phyloP scores from a whole-genome alignment of 2,797 vertebrate genomes.

The Malurus leucopterus region DNA sequence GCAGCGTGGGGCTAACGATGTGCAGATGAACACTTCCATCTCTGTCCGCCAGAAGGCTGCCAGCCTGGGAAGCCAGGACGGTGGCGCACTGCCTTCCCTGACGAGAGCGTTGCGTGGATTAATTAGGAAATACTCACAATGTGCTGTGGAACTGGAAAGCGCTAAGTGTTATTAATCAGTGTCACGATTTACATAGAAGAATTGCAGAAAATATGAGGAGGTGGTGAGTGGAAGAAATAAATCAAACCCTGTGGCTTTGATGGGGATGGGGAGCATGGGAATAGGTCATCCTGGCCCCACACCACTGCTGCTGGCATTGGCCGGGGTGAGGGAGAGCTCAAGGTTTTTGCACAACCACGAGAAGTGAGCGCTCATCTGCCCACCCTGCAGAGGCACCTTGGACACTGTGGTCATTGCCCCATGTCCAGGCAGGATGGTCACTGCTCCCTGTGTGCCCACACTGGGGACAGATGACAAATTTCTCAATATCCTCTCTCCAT shows the following conservation, averaged over 20 bases:
- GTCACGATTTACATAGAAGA: not conserved
- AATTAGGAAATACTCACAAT: conserved; percentile 34
- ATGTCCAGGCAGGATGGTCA: not conserved
- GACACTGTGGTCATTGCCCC: fast-evolving
- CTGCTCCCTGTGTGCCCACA: not conserved
- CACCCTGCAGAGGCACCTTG: not conserved
- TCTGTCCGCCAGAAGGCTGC: not conserved
- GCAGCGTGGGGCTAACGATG: conserved; percentile 7
- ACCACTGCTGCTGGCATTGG: not conserved
- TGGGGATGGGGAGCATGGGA: not conserved
- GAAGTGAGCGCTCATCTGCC: not conserved
- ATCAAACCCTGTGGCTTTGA: not conserved
- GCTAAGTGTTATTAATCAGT: conserved; percentile 25
- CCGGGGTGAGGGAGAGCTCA: fast-evolving
- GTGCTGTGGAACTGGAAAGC: conserved; percentile 1
- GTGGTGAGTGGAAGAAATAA: not conserved
- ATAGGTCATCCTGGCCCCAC: not conserved
- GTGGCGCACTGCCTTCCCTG: not conserved
- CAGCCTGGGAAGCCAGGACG: not conserved
- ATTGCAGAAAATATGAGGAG: not conserved
- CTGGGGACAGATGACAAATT: not conserved
- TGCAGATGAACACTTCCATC: conserved; percentile 6
- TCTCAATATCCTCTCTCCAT: not conserved
- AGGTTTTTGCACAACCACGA: fast-evolving
- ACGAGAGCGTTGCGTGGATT: not conserved